Evolutionary conservation across 64 coral and sea anemone species (phyloP).

Genomic region (Montipora sp.): DNA sequence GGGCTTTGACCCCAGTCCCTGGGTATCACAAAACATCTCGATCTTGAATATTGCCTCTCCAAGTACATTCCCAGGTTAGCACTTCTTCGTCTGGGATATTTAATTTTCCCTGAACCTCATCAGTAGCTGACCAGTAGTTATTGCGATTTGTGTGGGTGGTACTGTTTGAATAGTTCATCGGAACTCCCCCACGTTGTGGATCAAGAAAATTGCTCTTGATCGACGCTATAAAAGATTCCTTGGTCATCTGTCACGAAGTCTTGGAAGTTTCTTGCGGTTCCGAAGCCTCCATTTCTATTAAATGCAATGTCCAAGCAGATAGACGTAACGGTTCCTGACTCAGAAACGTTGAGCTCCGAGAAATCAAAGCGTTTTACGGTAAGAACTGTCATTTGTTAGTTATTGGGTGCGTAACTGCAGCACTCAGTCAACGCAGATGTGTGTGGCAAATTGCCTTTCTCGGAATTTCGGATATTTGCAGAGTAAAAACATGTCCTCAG

Average conservation of each 20-base stretch:
- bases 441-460: not conserved
- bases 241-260: constrained; percentile 47
- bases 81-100: not conserved
- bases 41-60: not conserved
- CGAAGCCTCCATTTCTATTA: not conserved
- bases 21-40: not conserved
- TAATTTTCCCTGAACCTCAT: no score
- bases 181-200: not conserved
- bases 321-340: constrained; percentile 86
- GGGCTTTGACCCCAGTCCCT: constrained; percentile 34
- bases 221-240: not conserved
- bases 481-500: not conserved
- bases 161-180: not conserved
- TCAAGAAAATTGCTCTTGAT: not conserved
- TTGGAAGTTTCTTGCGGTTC: not conserved
- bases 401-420: not conserved
- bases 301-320: constrained; percentile 77
- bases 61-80: constrained; percentile 4
- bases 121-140: not conserved
- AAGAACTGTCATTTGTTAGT: constrained; percentile 24
- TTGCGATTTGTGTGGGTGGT: not conserved
- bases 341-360: constrained; percentile 85
- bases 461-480: not conserved
- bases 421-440: not conserved
- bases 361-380: constrained; percentile 82